Base-by-base conservation (phyloP, 2,888 invertebrate genomes). In the Mesoligia furuncula region DNA sequence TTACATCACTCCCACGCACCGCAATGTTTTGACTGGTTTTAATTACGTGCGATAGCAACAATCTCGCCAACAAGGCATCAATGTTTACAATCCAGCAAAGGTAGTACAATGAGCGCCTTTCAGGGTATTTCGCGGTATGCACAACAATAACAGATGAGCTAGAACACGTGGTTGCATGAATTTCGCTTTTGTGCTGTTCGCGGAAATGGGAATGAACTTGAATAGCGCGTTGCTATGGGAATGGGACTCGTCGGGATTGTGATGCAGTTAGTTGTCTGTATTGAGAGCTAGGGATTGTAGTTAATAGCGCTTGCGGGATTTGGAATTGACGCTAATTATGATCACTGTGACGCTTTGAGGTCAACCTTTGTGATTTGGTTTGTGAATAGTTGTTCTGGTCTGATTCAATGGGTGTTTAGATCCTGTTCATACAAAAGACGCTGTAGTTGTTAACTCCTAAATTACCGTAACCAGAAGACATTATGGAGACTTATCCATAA, bases 131-230 rank as follows among this genome's bases (percentile, higher is more conserved):
- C 92, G 90, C 84, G 92, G 92, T 92, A 93, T 92, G 91, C 86
- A 87, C 90, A 92, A 94, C 93, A 94, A 95, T 93, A 93, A 93
- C 94, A 92, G 90, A 92, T 90, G 89, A 90, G 89, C 90, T 90
- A 88, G 84, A 89, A 90, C 90, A 87, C 87, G 85, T 88, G 85
- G 72, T 83, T 75, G 71, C 73, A 68, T 76, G 76, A 83, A 85
- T 77, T 79, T 73, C 70, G 81, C 81, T 86, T 81, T 89, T 89
- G 82, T 86, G 45, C 73, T 69, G 73, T 90, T 88, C 90, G 71
- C 67, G 80, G 89, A 88, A 89, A 85, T 83, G 69, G 68, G 15
- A 78, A 75, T 79, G 75, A 59, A 84, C 59, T 67, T 77, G 64
- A 80, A 84, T 77, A 75, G 59, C 70, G 27, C 54, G 70, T 62